Evolutionary conservation across 2,888 invertebrate genomes (phyloP).

Genomic region (Pheosia tremula): DNA sequence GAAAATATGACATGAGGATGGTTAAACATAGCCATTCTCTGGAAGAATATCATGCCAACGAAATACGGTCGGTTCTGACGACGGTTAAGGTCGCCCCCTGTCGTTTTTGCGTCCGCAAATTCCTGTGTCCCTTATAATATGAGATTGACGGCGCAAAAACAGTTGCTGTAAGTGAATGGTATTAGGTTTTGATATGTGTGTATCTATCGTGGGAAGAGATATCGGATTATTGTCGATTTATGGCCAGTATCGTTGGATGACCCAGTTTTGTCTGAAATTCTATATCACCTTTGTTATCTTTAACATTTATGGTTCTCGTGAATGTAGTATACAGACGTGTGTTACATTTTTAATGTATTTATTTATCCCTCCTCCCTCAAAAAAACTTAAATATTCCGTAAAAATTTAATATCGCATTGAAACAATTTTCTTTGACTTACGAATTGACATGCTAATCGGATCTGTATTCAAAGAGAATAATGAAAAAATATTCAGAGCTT

Average conservation of each 20-base stretch:
- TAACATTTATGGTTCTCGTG: too few species aligned
- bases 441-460: not conserved
- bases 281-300: too few species aligned
- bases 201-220: not conserved
- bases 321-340: too few species aligned
- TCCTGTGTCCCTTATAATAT: not conserved
- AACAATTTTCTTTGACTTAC: slow-evolving; percentile 1
- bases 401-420: not conserved
- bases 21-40: not conserved
- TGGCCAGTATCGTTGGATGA: not conserved
- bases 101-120: slow-evolving; percentile 3
- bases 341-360: too few species aligned
- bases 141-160: not conserved
- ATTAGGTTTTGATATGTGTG: not conserved
- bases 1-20: slow-evolving; percentile 1
- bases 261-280: too few species aligned
- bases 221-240: not conserved
- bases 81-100: slow-evolving; percentile 3
- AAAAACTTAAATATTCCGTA: not conserved
- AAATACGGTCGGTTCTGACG: not conserved
- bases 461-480: slow-evolving; percentile 10
- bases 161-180: not conserved
- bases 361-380: not conserved
- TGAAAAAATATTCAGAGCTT: slow-evolving; percentile 10
- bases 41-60: not conserved